Percentiles rank a stretch among this genome's conserved stretches.
Conservation (phyloP, 2,888 invertebrate species). For the Drosophila affinis region DNA sequence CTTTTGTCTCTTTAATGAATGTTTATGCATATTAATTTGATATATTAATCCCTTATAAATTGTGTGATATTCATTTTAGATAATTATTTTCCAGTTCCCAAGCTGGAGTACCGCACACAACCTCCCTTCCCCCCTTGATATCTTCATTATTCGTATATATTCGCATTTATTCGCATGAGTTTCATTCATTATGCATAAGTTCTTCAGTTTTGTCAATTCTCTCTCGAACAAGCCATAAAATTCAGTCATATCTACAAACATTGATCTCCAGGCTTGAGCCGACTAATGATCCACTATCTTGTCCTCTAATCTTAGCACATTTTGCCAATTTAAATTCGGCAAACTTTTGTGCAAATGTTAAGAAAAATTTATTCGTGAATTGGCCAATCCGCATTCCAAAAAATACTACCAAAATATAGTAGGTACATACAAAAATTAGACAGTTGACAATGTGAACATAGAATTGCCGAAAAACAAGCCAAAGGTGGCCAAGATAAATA, state of each 20-base stretch:
- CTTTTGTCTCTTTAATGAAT: neutral
- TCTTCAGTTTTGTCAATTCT: neutral
- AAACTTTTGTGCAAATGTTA: constrained; percentile 21
- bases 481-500: constrained; percentile 31
- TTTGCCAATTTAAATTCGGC: constrained; percentile 25
- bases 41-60: neutral
- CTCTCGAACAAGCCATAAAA: neutral
- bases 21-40: neutral
- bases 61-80: neutral
- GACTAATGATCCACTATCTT: constrained; percentile 31
- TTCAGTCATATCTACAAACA: constrained; percentile 1
- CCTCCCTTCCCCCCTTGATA: neutral
- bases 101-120: neutral
- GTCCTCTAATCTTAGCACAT: constrained; percentile 27
- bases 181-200: neutral
- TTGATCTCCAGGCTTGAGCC: neutral
- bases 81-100: neutral
- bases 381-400: constrained; percentile 30
- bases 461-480: constrained; percentile 27
- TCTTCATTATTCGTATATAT: neutral
- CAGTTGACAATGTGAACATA: constrained; percentile 20
- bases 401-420: neutral
- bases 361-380: constrained; percentile 5
- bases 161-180: neutral
- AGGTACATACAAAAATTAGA: constrained; percentile 9